phyloP scores from a whole-genome alignment of 2,797 vertebrate species.

The Champsocephalus gunnari region DNA sequence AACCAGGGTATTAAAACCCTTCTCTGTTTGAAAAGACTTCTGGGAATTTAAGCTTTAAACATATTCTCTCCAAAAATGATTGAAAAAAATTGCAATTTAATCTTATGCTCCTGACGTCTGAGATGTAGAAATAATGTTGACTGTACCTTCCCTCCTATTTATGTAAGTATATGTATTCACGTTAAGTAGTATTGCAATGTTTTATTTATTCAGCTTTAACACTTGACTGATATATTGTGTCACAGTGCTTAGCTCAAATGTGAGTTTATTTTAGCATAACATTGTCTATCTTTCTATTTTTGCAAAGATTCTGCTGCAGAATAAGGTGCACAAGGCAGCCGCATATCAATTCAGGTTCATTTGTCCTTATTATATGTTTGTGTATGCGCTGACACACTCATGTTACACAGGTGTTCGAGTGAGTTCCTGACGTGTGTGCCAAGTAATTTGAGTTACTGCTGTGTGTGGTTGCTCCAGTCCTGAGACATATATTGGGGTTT shows the following conservation, averaged over 20 bases:
- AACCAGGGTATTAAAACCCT: background rate
- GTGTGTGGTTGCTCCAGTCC: too few relatives aligned
- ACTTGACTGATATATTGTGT: background rate
- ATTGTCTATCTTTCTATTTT: background rate
- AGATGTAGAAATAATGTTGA: background rate
- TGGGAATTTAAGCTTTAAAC: background rate
- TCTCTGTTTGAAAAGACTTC: background rate
- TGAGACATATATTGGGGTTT: too few relatives aligned
- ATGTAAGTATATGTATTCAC: background rate
- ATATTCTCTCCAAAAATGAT: background rate
- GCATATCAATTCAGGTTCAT: background rate
- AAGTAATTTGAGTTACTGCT: too few relatives aligned
- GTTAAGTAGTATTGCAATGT: background rate
- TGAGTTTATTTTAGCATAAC: background rate
- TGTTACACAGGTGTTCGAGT: too few relatives aligned
- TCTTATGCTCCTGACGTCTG: background rate
- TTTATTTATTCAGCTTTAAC: background rate
- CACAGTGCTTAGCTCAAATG: too few relatives aligned
- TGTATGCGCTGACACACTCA: background rate
- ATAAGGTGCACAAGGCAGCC: background rate
- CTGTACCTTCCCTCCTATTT: background rate
- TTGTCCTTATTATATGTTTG: too few relatives aligned
- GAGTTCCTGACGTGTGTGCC: too few relatives aligned
- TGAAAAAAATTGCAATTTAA: background rate
- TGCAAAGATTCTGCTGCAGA: background rate